Evolutionary conservation across 1,140 invertebrate species (phyloP).

Genomic region (Trigoniulus corallinus): DNA sequence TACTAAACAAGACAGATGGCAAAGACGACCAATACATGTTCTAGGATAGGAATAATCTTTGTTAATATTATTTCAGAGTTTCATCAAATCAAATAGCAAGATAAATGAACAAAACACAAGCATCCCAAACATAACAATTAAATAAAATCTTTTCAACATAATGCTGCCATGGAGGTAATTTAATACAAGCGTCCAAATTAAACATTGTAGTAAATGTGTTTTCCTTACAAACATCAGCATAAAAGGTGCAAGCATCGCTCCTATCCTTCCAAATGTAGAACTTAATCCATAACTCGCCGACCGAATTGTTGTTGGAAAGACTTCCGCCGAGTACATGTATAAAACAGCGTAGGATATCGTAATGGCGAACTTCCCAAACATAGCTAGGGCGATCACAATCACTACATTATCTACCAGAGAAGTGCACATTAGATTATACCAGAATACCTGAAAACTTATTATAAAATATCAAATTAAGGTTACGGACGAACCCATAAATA

Average conservation of each 20-base stretch:
- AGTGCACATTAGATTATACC: not conserved
- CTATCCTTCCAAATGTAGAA: constrained; percentile 23
- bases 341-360: constrained; percentile 20
- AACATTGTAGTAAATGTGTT: not conserved
- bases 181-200: too few species aligned
- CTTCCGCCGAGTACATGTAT: constrained; percentile 29
- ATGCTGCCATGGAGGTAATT: not conserved
- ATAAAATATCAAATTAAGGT: not conserved
- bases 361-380: constrained; percentile 53
- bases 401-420: not conserved
- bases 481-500: too few species aligned
- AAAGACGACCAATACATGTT: constrained; percentile 10
- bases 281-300: constrained; percentile 24
- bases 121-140: not conserved
- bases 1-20: constrained; percentile 17
- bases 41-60: not conserved
- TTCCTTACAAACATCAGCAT: constrained; percentile 1
- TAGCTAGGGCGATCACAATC: constrained; percentile 41
- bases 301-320: constrained; percentile 29
- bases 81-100: too few species aligned
- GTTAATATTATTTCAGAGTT: not conserved
- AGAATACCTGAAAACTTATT: not conserved
- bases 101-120: not conserved
- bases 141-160: not conserved
- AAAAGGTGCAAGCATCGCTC: constrained; percentile 11